phyloP scores from a whole-genome alignment of 2,113 vertebrate genomes.

The Percina caprodes region DNA sequence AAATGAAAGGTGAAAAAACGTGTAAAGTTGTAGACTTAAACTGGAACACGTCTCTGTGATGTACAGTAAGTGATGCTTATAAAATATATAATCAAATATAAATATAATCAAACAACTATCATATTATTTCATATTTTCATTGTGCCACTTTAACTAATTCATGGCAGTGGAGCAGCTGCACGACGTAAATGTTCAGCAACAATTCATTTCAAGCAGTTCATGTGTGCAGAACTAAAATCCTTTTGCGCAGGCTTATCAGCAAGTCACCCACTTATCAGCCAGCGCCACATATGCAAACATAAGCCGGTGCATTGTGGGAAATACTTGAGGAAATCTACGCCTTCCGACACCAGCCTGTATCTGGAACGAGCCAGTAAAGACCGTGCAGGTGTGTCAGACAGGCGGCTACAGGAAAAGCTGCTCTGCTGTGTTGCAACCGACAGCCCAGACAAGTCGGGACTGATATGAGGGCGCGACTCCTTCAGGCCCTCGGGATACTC shows the following conservation, averaged over 20 bases:
- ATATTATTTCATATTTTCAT: not conserved
- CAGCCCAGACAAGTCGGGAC: conserved; percentile 23
- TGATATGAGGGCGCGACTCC: not conserved
- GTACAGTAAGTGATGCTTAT: not conserved
- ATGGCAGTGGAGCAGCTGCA: not conserved
- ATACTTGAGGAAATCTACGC: not conserved
- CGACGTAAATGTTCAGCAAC: not conserved
- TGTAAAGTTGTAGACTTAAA: too few species aligned
- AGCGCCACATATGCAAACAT: not conserved
- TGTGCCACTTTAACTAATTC: not conserved
- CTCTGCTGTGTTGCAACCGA: not conserved
- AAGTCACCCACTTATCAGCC: conserved; percentile 25
- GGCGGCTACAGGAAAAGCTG: conserved; percentile 37
- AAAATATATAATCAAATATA: too few species aligned
- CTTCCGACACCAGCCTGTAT: not conserved
- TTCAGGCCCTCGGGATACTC: not conserved
- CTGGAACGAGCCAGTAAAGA: not conserved
- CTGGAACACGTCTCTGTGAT: not conserved
- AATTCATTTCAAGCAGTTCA: not conserved
- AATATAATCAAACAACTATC: not conserved
- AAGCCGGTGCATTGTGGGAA: conserved; percentile 41
- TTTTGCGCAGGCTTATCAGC: conserved; percentile 1
- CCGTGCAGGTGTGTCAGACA: conserved; percentile 30
- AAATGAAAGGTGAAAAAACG: too few species aligned
- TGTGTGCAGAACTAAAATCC: too few species aligned